Evolutionary conservation across 2,888 invertebrate species (phyloP), one percentile per base, ranked within the genome.

Genomic region (Morinoia aosen): DNA sequence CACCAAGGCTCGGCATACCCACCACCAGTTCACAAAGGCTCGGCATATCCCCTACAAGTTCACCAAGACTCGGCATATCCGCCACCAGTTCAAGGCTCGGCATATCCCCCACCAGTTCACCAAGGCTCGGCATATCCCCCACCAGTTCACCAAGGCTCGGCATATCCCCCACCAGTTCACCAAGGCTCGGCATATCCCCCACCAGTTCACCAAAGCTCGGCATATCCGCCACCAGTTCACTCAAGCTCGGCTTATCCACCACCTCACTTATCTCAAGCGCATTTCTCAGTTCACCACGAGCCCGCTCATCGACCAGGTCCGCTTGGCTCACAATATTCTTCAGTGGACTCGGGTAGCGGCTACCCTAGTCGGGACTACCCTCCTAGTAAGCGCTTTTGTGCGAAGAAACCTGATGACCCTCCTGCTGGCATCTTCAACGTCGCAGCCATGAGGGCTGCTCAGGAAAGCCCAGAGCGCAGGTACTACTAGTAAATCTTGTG

Each of bases 351-450:
- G 7, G 40, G 90, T 16, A 90, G 90, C 90, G 14, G 76, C 25
- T 3, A 10, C 90, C 14, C 39, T 40, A 39, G 40, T 40, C 90
- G 10, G 90, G 40, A 40, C 90, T 11, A 14, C 90, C 40, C 90
- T 90, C 40, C 90, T 48, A 39, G 12, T 16, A 48, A 90, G 12
- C 90, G 90, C 14, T 12, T 48, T 12, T 39, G 90, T 48, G 19
- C 90, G 14, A 39, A 90, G 40, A 90, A 40, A 48, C 25, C 39
- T 14, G 90, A 39, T 40, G 40, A 40, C 90, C 7, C 90, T 90
- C 90, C 90, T 2, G 48, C 90, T 90, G 90, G 90, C 39, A 90
- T 90, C 16, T 90, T 90, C 90, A 48, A 90, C 8, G 90, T 90
- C 4, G 90, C 90, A 11, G 90, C 90, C 40, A 90, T 90, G 90